phyloP scores from a whole-genome alignment of 2,888 invertebrate genomes.

The Euphydryas editha region DNA sequence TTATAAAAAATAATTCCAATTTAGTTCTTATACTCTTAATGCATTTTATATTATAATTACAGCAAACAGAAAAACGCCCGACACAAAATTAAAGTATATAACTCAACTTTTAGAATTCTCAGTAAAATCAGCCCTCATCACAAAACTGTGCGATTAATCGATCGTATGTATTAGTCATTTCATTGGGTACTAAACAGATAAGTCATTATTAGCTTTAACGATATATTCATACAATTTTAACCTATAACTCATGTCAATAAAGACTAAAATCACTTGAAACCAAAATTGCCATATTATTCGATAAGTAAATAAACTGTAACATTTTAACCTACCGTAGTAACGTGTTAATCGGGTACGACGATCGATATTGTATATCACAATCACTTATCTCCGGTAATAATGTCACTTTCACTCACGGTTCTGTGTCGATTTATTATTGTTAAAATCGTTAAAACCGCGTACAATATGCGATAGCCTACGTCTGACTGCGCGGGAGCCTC shows the following conservation, averaged over 20 bases:
- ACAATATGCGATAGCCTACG: slow-evolving; percentile 51
- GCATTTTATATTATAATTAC: no score
- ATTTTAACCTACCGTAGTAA: slow-evolving; percentile 43
- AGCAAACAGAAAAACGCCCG: no score
- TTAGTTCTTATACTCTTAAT: no score
- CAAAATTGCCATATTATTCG: slow-evolving; percentile 14
- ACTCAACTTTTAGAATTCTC: no score
- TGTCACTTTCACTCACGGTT: slow-evolving; percentile 73
- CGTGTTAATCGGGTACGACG: slow-evolving; percentile 1
- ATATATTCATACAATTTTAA: slow-evolving; percentile 31
- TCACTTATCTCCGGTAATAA: slow-evolving; percentile 18
- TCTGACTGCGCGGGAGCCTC: slow-evolving; percentile 65
- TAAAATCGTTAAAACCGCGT: slow-evolving; percentile 63
- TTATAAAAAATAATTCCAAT: no score
- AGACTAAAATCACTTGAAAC: slow-evolving; percentile 34
- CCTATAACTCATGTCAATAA: slow-evolving; percentile 28
- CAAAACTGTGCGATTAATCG: slow-evolving; percentile 13
- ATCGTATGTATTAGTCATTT: slow-evolving; percentile 33
- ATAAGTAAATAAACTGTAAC: slow-evolving; percentile 25
- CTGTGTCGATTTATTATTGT: slow-evolving; percentile 60
- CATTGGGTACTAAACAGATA: slow-evolving; percentile 34
- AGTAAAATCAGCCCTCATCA: slow-evolving; percentile 4
- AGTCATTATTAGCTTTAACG: slow-evolving; percentile 37
- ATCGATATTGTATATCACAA: slow-evolving; percentile 3
- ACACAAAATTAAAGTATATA: no score